Evolutionary conservation across 2,888 invertebrate species (phyloP).

Genomic region (Euzophera pinguis): DNA sequence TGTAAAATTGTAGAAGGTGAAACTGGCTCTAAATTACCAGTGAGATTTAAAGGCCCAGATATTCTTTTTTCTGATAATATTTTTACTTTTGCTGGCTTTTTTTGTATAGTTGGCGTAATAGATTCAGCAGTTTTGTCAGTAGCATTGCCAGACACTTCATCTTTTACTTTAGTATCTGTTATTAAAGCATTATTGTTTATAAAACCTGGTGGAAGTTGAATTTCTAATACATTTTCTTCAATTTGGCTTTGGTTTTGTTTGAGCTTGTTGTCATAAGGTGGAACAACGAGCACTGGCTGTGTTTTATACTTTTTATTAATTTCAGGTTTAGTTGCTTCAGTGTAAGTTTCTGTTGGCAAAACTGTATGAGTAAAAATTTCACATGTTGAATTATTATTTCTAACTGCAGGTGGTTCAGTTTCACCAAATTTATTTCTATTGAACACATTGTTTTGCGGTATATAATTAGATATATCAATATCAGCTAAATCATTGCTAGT

Average conservation of each 20-base stretch:
- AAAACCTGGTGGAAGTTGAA: background rate
- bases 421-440: background rate
- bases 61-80: conserved; percentile 62
- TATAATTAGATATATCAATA: background rate
- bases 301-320: background rate
- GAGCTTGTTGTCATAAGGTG: conserved; percentile 15
- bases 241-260: conserved; percentile 4
- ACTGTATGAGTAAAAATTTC: background rate
- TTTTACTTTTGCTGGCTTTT: conserved; percentile 36
- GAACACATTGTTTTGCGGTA: background rate
- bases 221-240: background rate
- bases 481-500: conserved; percentile 44
- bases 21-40: conserved; percentile 43
- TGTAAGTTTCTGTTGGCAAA: background rate
- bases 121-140: background rate
- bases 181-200: background rate
- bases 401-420: background rate
- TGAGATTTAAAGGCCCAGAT: conserved; percentile 36
- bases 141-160: background rate
- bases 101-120: conserved; percentile 12
- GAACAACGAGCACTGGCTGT: conserved; percentile 22
- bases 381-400: background rate
- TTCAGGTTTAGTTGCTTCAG: background rate
- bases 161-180: background rate
- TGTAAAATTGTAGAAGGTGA: conserved; percentile 43